Evolutionary conservation across 1,140 invertebrate species (phyloP).

Genomic region (Zaprionus gabonicus): DNA sequence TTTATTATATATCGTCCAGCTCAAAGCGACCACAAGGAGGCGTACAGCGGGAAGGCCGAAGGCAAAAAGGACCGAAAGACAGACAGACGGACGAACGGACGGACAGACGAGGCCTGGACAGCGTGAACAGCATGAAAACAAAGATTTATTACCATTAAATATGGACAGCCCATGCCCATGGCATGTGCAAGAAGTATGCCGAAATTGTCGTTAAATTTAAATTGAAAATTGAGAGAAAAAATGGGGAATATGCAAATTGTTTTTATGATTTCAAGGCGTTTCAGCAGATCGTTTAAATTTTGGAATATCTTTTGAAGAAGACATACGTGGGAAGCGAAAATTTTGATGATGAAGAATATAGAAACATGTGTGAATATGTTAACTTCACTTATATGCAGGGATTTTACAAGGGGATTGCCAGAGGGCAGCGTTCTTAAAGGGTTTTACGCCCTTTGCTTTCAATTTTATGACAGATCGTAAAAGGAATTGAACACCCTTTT

Average conservation of each 20-base stretch:
- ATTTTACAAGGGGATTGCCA: not conserved
- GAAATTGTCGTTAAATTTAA: slow-evolving; percentile 31
- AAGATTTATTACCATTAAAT: slow-evolving; percentile 56
- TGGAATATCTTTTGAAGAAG: not conserved
- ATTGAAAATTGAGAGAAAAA: slow-evolving; percentile 16
- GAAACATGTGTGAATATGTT: not conserved
- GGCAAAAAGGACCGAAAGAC: slow-evolving; percentile 14
- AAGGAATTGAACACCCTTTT: not conserved
- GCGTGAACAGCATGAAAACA: slow-evolving; percentile 15
- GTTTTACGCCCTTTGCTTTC: not conserved
- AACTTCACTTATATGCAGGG: not conserved
- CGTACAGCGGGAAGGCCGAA: slow-evolving; percentile 27
- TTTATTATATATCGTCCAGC: slow-evolving; percentile 52
- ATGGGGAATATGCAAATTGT: slow-evolving; percentile 13
- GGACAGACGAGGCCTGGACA: slow-evolving; percentile 1
- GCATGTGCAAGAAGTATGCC: slow-evolving; percentile 38
- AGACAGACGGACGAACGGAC: not conserved
- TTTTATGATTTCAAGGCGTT: not conserved
- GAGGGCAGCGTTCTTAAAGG: not conserved
- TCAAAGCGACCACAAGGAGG: slow-evolving; percentile 58
- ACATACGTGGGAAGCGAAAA: not conserved
- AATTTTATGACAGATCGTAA: not conserved
- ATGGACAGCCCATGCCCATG: slow-evolving; percentile 37
- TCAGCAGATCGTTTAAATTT: slow-evolving; percentile 2
- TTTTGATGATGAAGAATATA: not conserved